Evolutionary conservation across 2,113 vertebrate genomes (phyloP).

Genomic region (Leptobrachium leishanense): DNA sequence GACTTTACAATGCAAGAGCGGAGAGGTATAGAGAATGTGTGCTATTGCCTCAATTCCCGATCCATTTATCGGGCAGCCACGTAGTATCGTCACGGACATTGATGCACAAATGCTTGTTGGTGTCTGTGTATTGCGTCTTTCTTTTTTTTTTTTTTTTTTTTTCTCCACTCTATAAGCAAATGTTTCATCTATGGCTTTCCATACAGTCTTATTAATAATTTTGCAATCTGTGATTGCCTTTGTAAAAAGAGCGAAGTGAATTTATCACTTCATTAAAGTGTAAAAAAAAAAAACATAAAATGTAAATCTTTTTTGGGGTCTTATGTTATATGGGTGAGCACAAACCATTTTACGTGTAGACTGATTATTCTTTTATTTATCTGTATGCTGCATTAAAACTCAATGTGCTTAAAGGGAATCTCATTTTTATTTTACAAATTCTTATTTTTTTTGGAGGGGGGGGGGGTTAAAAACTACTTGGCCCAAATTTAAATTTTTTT

Average conservation of each 20-base stretch:
- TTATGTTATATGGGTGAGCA: conserved; percentile 65
- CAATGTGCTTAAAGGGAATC: conserved; percentile 74
- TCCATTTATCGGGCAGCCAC: not conserved
- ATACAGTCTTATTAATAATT: conserved; percentile 49
- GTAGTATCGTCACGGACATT: not conserved
- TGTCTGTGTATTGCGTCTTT: not conserved
- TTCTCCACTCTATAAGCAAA: no score
- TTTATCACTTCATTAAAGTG: conserved; percentile 72
- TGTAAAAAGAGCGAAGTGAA: conserved; percentile 76
- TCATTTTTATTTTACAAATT: not conserved
- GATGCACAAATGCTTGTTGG: not conserved
- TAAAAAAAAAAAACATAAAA: conserved; percentile 39
- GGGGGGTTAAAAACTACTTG: no score
- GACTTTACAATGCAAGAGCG: no score
- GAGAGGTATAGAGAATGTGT: no score
- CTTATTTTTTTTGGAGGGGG: not conserved
- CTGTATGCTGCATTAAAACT: conserved; percentile 65
- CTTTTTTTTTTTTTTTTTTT: not conserved
- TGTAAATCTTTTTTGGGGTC: conserved; percentile 66
- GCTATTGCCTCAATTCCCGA: not conserved
- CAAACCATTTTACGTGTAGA: conserved; percentile 64
- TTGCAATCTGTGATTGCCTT: conserved; percentile 98
- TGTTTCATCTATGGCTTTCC: not conserved
- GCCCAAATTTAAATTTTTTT: no score
- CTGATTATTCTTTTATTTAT: conserved; percentile 26